phyloP scores from a whole-genome alignment of 2,113 vertebrate species.

The Leuciscus idus region DNA sequence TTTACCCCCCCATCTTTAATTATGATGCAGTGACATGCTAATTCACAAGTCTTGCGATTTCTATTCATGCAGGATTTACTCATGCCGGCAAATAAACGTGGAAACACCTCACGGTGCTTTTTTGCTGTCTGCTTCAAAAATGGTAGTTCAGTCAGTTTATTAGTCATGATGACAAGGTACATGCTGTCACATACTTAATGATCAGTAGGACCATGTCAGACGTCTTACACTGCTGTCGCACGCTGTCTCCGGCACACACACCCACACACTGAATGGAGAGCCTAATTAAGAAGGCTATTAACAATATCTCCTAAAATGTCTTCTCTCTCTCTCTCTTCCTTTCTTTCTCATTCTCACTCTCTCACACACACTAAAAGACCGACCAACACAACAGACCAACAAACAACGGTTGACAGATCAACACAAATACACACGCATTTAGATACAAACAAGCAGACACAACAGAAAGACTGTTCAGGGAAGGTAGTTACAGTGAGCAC shows the following conservation, averaged over 20 bases:
- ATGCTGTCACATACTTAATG: background rate
- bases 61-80: background rate
- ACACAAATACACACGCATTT: slow-evolving; percentile 12
- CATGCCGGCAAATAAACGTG: background rate
- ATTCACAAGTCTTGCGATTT: slow-evolving; percentile 6
- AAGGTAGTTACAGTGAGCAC: slow-evolving; percentile 31
- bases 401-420: background rate
- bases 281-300: slow-evolving; percentile 31
- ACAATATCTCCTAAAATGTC: slow-evolving; percentile 10
- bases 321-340: slow-evolving; percentile 15
- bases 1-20: slow-evolving; percentile 29
- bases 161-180: slow-evolving; percentile 21
- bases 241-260: background rate
- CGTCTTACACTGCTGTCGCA: background rate
- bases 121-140: slow-evolving; percentile 25
- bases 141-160: background rate
- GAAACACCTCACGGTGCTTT: background rate
- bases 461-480: slow-evolving; percentile 46
- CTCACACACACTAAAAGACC: slow-evolving; percentile 25
- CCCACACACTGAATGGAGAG: background rate
- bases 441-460: background rate
- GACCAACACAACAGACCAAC: no score
- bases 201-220: slow-evolving; percentile 24
- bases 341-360: slow-evolving; percentile 21
- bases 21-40: slow-evolving; percentile 2